phyloP scores from a whole-genome alignment of 2,113 vertebrate genomes.

The Nipponia nippon region DNA sequence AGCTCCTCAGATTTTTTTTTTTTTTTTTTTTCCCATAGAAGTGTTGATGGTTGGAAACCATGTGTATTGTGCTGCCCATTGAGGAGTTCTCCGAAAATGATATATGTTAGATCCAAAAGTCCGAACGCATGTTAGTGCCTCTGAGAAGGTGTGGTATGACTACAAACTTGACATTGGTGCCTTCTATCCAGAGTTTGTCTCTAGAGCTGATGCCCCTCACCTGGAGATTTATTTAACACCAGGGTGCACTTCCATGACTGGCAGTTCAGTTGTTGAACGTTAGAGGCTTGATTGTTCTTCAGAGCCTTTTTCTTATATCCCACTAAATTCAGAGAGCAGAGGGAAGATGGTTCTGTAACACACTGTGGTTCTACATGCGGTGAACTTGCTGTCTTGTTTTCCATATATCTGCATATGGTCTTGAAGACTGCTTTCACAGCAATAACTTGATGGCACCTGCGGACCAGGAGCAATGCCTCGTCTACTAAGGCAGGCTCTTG shows the following conservation, averaged over 20 bases:
- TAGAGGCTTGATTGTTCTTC: neutral
- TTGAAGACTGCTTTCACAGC: too few relatives aligned
- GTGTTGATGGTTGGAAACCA: neutral
- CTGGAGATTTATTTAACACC: too few relatives aligned
- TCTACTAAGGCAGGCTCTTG: neutral
- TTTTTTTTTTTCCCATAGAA: neutral
- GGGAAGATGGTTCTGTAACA: neutral
- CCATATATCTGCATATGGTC: accelerated
- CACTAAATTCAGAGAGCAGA: neutral
- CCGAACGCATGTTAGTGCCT: neutral
- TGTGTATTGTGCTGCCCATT: neutral
- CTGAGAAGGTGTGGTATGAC: neutral
- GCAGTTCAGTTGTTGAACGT: accelerated
- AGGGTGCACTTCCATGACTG: accelerated
- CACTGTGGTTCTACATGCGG: accelerated
- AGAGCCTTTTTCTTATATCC: neutral
- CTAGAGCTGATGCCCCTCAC: neutral
- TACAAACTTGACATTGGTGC: neutral
- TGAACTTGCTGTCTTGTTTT: neutral
- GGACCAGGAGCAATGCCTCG: neutral
- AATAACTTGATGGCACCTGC: neutral
- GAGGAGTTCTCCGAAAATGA: neutral
- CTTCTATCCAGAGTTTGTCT: neutral
- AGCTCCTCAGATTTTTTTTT: neutral
- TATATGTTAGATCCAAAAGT: neutral